Base-by-base conservation (phyloP, 2,888 invertebrate species). In the Sepioteuthis lessoniana region DNA sequence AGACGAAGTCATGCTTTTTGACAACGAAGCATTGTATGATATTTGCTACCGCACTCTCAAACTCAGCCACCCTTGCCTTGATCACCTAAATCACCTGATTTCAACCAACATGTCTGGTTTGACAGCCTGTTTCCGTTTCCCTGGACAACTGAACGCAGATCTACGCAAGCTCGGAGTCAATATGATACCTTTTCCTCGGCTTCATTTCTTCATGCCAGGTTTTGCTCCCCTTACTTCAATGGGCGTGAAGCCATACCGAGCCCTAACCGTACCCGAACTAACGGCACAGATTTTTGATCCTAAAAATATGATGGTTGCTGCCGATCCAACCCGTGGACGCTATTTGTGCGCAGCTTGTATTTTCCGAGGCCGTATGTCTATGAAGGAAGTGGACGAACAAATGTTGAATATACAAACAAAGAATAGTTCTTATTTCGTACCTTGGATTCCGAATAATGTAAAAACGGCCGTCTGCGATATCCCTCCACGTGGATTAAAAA, bases 201-300 rank as follows among this genome's bases (percentile, higher is more conserved):
- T 98, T 93, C 98, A 98, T 97, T 98, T 99, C 98, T 99, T 99
- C 97, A 98, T 99, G 98, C 98, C 98, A 94, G 99, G 98, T 98
- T 99, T 98, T 98, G 98, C 96, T 98, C 99, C 98, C 99, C 37
- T 93, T 10, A 93, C 93, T 1, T 35, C 97, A 98, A 16, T 46
- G 1, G 50, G 31, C 35, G 28, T 60, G 25, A 28, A 93, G 50
- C 60, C 60, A 99, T 99, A 97, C 37, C 96, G 99, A 55, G 95
- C 99, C 98, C 96, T 99, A 99, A 97, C 96, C 96, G 95, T 97
- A 96, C 95, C 97, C 96, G 96, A 97, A 94, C 95, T 97, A 91
- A 96, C 96, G 21, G 96, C 96, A 95, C 95, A 98, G 97, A 98
- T 98, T 98, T 99, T 99, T 97, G 99, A 99, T 97, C 98, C 99